Evolutionary conservation across 2,797 vertebrate species (phyloP).

Genomic region (Tarsius wallacei): DNA sequence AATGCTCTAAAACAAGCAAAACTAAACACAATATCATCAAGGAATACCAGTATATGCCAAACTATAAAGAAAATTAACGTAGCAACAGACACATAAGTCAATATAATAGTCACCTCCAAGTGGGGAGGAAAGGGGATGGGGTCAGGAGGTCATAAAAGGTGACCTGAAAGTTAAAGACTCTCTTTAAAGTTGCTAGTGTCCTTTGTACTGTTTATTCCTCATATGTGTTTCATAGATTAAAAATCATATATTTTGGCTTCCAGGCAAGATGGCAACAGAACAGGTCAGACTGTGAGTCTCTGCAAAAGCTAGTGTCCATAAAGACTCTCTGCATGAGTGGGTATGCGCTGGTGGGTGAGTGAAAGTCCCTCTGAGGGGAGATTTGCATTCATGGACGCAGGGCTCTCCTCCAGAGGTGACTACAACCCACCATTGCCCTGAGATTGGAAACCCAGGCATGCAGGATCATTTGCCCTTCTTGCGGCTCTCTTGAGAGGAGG

Average conservation of each 20-base stretch:
- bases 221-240: not conserved
- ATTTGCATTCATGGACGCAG: too few relatives aligned
- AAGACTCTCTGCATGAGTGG: too few relatives aligned
- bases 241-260: not conserved
- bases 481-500: too few relatives aligned
- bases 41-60: not conserved
- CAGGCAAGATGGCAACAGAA: too few relatives aligned
- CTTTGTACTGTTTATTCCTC: not conserved
- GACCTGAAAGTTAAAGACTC: not conserved
- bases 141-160: not conserved
- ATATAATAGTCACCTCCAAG: not conserved
- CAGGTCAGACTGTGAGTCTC: too few relatives aligned
- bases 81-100: not conserved
- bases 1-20: not conserved
- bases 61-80: constrained; percentile 41
- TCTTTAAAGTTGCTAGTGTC: not conserved
- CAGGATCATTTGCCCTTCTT: too few relatives aligned
- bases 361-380: too few relatives aligned
- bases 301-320: too few relatives aligned
- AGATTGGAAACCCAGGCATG: too few relatives aligned
- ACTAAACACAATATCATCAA: not conserved
- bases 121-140: not conserved
- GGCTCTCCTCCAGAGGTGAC: too few relatives aligned
- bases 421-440: too few relatives aligned
- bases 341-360: too few relatives aligned